Evolutionary conservation across 2,113 vertebrate genomes (phyloP).

Genomic region (Sardina pilchardus): DNA sequence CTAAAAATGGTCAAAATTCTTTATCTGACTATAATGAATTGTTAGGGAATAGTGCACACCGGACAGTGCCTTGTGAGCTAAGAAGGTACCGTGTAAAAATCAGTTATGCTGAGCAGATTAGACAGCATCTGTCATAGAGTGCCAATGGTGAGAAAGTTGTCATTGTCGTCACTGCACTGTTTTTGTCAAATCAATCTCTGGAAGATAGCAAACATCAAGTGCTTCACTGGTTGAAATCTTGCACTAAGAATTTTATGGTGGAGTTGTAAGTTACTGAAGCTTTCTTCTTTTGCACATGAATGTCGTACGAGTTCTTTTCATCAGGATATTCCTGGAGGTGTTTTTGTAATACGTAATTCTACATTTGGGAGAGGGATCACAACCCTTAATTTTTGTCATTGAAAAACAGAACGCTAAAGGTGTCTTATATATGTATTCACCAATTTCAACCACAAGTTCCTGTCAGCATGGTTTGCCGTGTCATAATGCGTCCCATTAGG

Average conservation of each 20-base stretch:
- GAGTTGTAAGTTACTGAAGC: constrained; percentile 2
- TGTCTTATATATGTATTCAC: background rate
- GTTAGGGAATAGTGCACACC: background rate
- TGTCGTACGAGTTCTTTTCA: background rate
- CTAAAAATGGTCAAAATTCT: background rate
- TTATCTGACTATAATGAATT: background rate
- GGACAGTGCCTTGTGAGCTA: background rate
- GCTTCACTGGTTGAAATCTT: constrained; percentile 17
- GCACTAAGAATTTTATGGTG: constrained; percentile 11
- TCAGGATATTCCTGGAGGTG: background rate
- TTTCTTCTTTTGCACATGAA: background rate
- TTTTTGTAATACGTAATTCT: background rate
- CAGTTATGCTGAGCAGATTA: constrained; percentile 1
- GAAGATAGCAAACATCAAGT: background rate
- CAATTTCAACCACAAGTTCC: background rate
- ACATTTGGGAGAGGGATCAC: background rate
- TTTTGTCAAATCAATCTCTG: background rate
- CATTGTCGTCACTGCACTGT: background rate
- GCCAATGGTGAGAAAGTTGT: background rate
- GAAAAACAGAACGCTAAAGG: background rate
- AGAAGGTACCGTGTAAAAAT: background rate
- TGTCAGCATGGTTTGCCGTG: background rate
- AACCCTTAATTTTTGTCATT: background rate
- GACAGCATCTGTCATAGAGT: background rate
- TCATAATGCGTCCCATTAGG: background rate